Evolutionary conservation across 2,888 invertebrate species (phyloP).

Genomic region (Tetropium fuscum): DNA sequence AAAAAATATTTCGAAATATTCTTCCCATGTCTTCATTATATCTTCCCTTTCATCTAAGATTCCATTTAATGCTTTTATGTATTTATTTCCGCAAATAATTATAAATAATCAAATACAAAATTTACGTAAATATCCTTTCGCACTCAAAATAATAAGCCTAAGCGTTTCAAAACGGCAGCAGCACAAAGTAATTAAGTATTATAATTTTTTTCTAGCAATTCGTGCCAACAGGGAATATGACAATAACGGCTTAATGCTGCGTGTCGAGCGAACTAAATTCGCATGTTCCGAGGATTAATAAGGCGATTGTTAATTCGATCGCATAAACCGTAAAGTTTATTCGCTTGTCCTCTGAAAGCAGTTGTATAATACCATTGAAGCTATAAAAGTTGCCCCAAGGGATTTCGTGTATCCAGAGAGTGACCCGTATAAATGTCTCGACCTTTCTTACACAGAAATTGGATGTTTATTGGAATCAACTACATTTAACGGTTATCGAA

Average conservation of each 20-base stretch:
- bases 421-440: conserved; percentile 43
- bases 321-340: conserved; percentile 38
- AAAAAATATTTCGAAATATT: no score
- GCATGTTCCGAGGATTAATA: conserved; percentile 14
- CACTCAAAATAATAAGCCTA: no score
- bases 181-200: no score
- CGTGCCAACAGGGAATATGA: no score
- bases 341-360: conserved; percentile 44
- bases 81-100: no score
- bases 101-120: no score
- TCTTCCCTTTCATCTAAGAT: no score
- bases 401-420: conserved; percentile 42
- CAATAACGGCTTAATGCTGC: not conserved
- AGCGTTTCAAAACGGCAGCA: no score
- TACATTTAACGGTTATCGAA: conserved; percentile 35
- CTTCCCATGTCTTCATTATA: no score
- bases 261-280: not conserved
- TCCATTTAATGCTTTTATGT: no score
- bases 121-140: no score
- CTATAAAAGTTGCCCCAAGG: conserved; percentile 43
- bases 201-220: no score
- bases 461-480: conserved; percentile 44
- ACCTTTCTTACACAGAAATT: conserved; percentile 42
- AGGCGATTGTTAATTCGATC: conserved; percentile 36
- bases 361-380: conserved; percentile 41